These are phyloP conservation scores for Micropterix aruncella DNA, from an alignment of 2,888 invertebrate species.

Conservation along the genomic window DNA sequence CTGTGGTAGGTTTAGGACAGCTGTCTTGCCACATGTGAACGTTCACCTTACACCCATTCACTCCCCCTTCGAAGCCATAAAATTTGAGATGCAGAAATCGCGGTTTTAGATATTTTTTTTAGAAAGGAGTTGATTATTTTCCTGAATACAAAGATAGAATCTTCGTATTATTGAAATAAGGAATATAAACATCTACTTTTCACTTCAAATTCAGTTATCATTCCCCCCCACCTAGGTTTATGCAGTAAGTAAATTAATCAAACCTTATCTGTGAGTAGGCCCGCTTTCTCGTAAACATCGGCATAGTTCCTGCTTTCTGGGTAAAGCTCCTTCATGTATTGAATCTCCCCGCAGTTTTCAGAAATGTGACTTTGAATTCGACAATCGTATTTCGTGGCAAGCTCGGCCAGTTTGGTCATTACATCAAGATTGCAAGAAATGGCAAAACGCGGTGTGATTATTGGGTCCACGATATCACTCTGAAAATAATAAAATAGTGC, in stretches of 20 bases:
- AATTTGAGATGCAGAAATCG: too few relatives aligned
- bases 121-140: too few relatives aligned
- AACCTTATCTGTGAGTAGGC: conserved; percentile 63
- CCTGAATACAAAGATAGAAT: too few relatives aligned
- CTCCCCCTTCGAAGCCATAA: too few relatives aligned
- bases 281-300: conserved; percentile 59
- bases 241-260: conserved; percentile 6
- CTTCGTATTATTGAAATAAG: too few relatives aligned
- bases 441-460: conserved; percentile 79
- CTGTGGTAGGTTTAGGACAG: too few relatives aligned
- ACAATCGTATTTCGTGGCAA: conserved; percentile 53
- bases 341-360: conserved; percentile 63
- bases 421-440: conserved; percentile 60
- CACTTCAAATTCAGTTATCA: too few relatives aligned
- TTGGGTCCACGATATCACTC: conserved; percentile 57
- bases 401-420: conserved; percentile 47
- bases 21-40: too few relatives aligned
- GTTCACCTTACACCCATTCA: too few relatives aligned
- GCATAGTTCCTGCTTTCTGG: conserved; percentile 49
- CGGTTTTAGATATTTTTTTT: too few relatives aligned
- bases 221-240: not conserved
- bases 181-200: too few relatives aligned
- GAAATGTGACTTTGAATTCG: conserved; percentile 81
- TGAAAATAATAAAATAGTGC: conserved; percentile 22
- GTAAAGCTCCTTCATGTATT: conserved; percentile 43